Base-by-base conservation (phyloP, 2,888 invertebrate species). In the Caradrina clavipalpis region DNA sequence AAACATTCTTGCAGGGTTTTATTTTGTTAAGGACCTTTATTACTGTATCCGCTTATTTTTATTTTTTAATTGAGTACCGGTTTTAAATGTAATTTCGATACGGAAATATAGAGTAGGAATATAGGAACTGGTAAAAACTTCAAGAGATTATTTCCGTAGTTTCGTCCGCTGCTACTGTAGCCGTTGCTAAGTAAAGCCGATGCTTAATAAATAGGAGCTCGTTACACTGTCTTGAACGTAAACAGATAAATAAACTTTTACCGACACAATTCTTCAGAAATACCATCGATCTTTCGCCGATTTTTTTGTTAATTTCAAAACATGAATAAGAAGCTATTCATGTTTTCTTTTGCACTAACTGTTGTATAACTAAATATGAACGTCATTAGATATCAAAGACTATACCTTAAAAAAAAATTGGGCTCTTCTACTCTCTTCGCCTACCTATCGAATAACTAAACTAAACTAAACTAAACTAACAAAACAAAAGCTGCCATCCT, bases 151-250 rank as follows among this genome's bases (percentile, higher is more conserved):
- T 47, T n/a, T 7, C 15, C n/a, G n/a, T n/a, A 19, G 2, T 21
- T 49, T 26, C 5, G 6, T 17, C 57, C 81, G 84, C 72, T 69
- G n/a, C 8, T 0, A 78, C 45, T 81, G 66, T n/a, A 22, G 21
- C 78, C 82, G 35, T 57, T 62, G 60, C 54, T 15, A 35, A 56
- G 17, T 22, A n/a, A 80, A 65, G 61, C 35, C 42, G 42, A 42
- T 42, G 15, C 86, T 85, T 85, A 86, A 88, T 87, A 88, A 89
- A 89, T 86, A 87, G 76, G 75, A 87, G 86, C 90, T 90, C 87
- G 89, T 89, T 90, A 89, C 83, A 69, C 64, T 69, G 71, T 72
- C 69, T 76, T 76, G 49, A 82, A 68, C 39, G 56, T 68, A 74
- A 63, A 81, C 54, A 73, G 58, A 72, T 62, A 68, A 49, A 77